Evolutionary conservation across 2,797 vertebrate genomes (phyloP).

Genomic region (Myiotriccus ornatus): DNA sequence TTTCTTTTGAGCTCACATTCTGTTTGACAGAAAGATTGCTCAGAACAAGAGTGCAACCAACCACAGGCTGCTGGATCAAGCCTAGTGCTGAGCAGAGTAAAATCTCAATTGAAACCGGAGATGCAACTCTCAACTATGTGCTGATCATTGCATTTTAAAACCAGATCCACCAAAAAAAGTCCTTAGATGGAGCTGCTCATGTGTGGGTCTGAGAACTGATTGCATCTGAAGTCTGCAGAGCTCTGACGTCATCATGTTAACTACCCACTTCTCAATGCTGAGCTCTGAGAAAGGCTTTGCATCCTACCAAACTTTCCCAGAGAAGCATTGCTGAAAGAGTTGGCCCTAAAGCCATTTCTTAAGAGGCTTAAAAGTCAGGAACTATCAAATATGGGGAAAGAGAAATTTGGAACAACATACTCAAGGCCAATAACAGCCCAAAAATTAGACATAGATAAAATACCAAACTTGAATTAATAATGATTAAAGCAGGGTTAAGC

Average conservation of each 20-base stretch:
- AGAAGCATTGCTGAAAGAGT: background rate
- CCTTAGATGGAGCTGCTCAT: background rate
- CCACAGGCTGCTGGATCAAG: background rate
- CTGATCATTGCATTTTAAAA: background rate
- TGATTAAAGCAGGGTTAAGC: background rate
- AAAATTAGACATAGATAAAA: background rate
- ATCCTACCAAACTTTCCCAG: background rate
- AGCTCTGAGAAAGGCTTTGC: background rate
- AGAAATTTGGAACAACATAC: rapidly evolving
- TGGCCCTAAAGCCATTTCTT: background rate
- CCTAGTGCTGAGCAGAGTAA: background rate
- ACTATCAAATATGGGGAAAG: background rate
- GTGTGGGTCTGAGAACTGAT: rapidly evolving
- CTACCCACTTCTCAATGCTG: background rate
- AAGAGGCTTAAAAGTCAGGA: background rate
- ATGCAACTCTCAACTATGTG: background rate
- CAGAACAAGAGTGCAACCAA: background rate
- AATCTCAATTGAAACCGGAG: background rate
- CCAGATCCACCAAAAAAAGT: background rate
- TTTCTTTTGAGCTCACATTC: background rate
- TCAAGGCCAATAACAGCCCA: background rate
- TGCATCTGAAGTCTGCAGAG: background rate
- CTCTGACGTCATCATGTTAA: background rate
- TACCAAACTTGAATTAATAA: background rate
- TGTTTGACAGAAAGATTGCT: background rate